Percentiles rank a stretch among this genome's conserved stretches.
phyloP scores from a whole-genome alignment of 1,140 invertebrate species.

The Himalopsyche phryganea region DNA sequence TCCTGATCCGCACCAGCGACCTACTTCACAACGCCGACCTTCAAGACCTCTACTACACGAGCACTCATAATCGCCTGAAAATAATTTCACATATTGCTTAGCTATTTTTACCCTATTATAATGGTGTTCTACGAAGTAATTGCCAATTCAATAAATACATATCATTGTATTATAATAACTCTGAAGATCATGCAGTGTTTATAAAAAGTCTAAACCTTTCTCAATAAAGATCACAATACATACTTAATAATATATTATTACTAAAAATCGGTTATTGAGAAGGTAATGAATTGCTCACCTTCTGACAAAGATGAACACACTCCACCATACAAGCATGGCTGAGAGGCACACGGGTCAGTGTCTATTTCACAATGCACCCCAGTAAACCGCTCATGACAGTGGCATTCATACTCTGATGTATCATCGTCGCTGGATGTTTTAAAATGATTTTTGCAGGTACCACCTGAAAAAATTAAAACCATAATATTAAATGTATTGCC shows the following conservation, averaged over 20 bases:
- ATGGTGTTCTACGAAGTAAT: no score
- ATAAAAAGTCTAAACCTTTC: no score
- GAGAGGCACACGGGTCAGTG: conserved; percentile 78
- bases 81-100: not conserved
- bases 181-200: no score
- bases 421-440: conserved; percentile 39
- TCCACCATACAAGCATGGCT: conserved; percentile 78
- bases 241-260: not conserved
- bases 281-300: conserved; percentile 4
- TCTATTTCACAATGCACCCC: conserved; percentile 78
- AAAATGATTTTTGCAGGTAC: conserved; percentile 63
- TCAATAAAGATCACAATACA: not conserved
- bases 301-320: conserved; percentile 47
- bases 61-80: conserved; percentile 28
- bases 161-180: no score
- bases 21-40: conserved; percentile 63
- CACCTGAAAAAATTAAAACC: conserved; percentile 43
- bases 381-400: conserved; percentile 69
- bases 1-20: conserved; percentile 58
- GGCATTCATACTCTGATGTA: conserved; percentile 61
- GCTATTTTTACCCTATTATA: no score
- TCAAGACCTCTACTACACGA: conserved; percentile 10
- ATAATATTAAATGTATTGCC: no score
- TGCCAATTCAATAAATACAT: no score
- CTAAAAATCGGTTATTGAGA: no score